Conservation (phyloP, 2,797 vertebrate species). For the Enteromius trimaculatus region DNA sequence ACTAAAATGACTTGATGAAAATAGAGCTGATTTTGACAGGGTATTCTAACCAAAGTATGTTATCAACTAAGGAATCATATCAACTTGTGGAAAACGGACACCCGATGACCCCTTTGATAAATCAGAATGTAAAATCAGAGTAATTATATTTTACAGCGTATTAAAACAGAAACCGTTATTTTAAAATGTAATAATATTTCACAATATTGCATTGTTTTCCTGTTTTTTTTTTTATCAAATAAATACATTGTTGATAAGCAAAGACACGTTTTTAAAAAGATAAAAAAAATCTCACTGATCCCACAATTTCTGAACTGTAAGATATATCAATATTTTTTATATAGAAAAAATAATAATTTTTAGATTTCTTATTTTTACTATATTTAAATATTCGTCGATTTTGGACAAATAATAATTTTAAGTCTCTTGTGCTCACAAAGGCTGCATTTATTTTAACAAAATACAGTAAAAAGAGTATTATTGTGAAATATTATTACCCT, state of each 20-base stretch:
- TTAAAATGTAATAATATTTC: not conserved
- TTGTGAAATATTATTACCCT: not conserved
- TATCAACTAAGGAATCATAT: too few relatives aligned
- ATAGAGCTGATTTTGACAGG: too few relatives aligned
- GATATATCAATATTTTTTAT: not conserved
- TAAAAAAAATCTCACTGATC: not conserved
- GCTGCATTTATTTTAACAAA: not conserved
- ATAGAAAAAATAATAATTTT: not conserved
- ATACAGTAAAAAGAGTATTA: not conserved
- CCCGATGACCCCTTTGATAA: not conserved
- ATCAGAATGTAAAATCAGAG: too few relatives aligned
- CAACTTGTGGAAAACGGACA: too few relatives aligned
- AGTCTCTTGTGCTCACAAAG: not conserved
- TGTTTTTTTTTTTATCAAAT: not conserved
- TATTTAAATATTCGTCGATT: not conserved
- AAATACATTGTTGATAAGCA: not conserved
- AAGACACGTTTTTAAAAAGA: not conserved
- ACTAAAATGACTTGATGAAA: too few relatives aligned
- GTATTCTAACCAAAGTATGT: too few relatives aligned
- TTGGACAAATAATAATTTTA: not conserved
- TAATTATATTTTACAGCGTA: not conserved
- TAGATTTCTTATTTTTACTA: not conserved
- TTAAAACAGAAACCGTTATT: too few relatives aligned
- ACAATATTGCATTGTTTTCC: not conserved
- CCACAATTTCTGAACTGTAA: not conserved